These are phyloP conservation scores for Amazona finschi DNA, from an alignment of 2,797 vertebrate genomes.

Conservation along the genomic window DNA sequence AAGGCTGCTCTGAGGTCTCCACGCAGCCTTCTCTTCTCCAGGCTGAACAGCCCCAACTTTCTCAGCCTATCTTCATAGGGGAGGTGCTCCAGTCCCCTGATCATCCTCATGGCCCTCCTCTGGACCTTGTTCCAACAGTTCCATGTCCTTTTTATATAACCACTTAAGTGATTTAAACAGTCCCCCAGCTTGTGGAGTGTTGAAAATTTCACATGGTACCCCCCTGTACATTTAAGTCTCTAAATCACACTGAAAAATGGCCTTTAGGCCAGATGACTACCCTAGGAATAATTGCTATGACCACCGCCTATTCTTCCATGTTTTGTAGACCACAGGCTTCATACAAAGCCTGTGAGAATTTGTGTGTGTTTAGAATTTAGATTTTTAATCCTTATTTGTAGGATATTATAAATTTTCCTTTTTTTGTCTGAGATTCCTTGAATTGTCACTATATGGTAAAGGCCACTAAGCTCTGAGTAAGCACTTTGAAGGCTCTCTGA, in stretches of 20 bases:
- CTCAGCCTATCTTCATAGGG: too few species aligned
- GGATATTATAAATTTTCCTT: neutral
- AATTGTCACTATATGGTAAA: neutral
- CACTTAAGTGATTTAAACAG: neutral
- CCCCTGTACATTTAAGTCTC: neutral
- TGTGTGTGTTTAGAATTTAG: neutral
- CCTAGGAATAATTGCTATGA: neutral
- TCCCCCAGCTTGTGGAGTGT: neutral
- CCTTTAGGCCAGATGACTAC: neutral
- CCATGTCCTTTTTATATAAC: neutral
- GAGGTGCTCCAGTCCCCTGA: too few species aligned
- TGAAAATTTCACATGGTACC: neutral
- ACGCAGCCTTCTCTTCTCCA: too few species aligned
- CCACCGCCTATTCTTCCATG: neutral
- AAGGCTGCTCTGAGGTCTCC: too few species aligned
- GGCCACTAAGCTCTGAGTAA: neutral
- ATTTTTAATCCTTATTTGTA: neutral
- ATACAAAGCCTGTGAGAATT: neutral
- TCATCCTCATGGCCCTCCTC: too few species aligned
- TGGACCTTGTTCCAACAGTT: too few species aligned
- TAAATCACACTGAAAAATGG: neutral
- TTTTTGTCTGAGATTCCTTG: neutral
- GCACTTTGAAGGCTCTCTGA: neutral
- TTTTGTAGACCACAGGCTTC: neutral
- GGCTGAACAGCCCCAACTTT: too few species aligned